Evolutionary conservation across 2,888 invertebrate species (phyloP).

Genomic region (Zhuqinia jingwanae): DNA sequence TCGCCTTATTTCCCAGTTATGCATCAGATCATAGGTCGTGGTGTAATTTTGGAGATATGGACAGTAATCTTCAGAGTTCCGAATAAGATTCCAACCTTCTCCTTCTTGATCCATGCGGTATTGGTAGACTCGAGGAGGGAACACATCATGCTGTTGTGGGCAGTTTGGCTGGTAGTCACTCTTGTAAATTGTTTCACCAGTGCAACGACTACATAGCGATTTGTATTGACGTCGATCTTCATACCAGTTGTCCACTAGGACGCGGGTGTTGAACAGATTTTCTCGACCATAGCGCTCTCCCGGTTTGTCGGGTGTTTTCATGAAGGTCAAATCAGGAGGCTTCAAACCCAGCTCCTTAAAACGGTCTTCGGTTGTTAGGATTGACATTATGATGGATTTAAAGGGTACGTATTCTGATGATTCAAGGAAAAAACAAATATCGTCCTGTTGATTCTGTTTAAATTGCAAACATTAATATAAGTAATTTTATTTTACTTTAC

Average conservation of each 20-base stretch:
- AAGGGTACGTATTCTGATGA: too few species aligned
- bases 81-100: constrained; percentile 69
- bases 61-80: constrained; percentile 74
- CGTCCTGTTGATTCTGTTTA: too few species aligned
- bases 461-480: too few species aligned
- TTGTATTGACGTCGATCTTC: constrained; percentile 76
- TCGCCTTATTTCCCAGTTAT: constrained; percentile 77
- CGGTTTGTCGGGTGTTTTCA: constrained; percentile 33
- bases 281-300: constrained; percentile 34
- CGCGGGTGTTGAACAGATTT: constrained; percentile 61
- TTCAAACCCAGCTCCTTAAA: constrained; percentile 43
- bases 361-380: constrained; percentile 45
- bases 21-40: constrained; percentile 77
- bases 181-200: constrained; percentile 66
- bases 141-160: neutral
- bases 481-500: too few species aligned
- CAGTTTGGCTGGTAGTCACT: constrained; percentile 66
- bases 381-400: constrained; percentile 34
- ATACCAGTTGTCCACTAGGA: constrained; percentile 75
- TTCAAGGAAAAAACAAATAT: too few species aligned
- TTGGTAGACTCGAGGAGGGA: constrained; percentile 65
- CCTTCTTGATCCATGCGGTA: constrained; percentile 48
- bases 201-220: constrained; percentile 72
- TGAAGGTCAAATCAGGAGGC: constrained; percentile 47
- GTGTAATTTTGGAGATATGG: constrained; percentile 76